Base-by-base conservation (phyloP, 2,797 vertebrate genomes). In the Gallirallus australis region DNA sequence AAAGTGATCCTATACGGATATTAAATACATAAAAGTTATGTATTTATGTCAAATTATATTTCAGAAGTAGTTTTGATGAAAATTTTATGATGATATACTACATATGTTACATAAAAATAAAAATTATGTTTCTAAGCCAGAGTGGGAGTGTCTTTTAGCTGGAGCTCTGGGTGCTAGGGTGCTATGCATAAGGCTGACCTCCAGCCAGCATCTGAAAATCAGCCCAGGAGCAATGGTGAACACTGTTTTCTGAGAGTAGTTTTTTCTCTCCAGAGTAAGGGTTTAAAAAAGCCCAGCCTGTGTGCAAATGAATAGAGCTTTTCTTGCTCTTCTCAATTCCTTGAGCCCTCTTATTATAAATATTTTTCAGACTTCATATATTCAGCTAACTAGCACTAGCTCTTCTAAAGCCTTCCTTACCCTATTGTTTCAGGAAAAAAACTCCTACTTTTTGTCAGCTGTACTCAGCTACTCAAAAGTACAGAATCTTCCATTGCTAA, bases 241-340 rank as follows among this genome's bases (percentile, higher is more conserved):
- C 2, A 4, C 12, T 28, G 1, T 31, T 60, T 50, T 39, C 54
- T 2, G 4, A 69, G 28, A 57, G 17, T 7, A 31, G 14, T 0
- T 40, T 79, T 79, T 88, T 47, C 7, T 54, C 15, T 83, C 24
- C 27, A n/a, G 27, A 39, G 23, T 47, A 52, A 82, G 31, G 10
- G 15, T 72, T 94, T 79, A 15, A 31, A 66, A 73, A 61, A 59
- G 35, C 0, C 9, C 82, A 64, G 27, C 15, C 3, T 48, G 25
- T 39, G 24, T 30, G 18, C 45, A 88, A 71, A 71, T 53, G n/a
- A 50, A 40, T 30, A 65, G 27, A 8, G 13, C 27, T 25, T 52
- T 57, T 72, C n/a, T 56, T 56, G 6, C 19, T 76, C 7, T 42
- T 76, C 31, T 31, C 2, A 7, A 66, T 92, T 86, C 63, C 19